Evolutionary conservation across 2,113 vertebrate species (phyloP).

Genomic region (Isurus oxyrinchus): DNA sequence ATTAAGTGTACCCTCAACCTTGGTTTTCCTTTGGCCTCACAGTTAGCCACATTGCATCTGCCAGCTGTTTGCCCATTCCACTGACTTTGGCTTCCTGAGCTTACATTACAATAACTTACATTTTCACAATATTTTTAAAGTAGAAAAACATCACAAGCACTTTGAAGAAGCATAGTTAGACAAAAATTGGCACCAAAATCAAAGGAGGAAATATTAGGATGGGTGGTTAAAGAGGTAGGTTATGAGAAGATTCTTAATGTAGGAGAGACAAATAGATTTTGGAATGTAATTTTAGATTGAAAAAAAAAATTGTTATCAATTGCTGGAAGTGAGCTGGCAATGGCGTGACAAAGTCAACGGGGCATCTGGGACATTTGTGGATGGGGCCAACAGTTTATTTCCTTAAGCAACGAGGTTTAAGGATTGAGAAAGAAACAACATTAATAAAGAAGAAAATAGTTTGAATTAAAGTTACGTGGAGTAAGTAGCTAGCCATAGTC

Average conservation of each 20-base stretch:
- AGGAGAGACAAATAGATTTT: neutral
- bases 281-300: neutral
- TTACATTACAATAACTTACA: neutral
- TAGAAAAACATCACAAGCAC: neutral
- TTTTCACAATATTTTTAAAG: neutral
- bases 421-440: neutral
- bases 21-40: neutral
- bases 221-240: neutral
- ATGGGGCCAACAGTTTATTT: neutral
- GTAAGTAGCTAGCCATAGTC: too few relatives aligned
- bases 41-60: neutral
- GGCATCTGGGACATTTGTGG: neutral
- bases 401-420: neutral
- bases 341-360: neutral
- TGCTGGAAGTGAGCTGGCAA: neutral
- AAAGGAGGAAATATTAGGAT: neutral
- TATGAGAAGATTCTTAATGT: neutral
- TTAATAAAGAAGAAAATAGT: neutral
- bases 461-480: neutral
- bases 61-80: neutral
- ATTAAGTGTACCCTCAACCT: neutral
- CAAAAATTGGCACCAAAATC: neutral
- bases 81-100: neutral
- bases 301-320: neutral
- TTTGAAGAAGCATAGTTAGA: neutral